A percentile compares a stretch with the other conserved stretches of the same genome.
These are phyloP conservation scores for Engystomops pustulosus DNA, from an alignment of 2,113 vertebrate genomes.

Conservation along the genomic window DNA sequence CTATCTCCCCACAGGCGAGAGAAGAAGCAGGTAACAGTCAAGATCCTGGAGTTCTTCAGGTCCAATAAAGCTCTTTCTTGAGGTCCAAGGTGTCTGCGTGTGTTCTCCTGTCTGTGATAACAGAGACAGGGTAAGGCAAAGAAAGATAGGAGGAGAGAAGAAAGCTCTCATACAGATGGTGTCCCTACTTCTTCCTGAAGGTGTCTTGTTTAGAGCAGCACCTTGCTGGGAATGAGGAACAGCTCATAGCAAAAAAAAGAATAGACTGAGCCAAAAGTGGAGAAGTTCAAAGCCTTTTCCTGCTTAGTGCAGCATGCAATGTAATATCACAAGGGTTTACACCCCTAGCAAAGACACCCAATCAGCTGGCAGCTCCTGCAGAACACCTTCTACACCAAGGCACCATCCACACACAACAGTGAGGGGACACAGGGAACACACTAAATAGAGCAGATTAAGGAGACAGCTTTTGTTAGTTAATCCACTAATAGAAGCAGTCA, in stretches of 20 bases:
- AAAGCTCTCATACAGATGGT: constrained; percentile 40
- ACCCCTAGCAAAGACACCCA: constrained; percentile 85
- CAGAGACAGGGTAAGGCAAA: constrained; percentile 42
- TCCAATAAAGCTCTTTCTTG: constrained; percentile 51
- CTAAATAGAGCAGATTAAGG: constrained; percentile 61
- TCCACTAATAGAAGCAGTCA: constrained; percentile 60
- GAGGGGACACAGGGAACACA: constrained; percentile 61
- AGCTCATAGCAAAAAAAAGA: constrained; percentile 67
- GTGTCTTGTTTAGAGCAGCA: constrained; percentile 77
- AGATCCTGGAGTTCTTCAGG: constrained; percentile 27
- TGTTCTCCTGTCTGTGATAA: constrained; percentile 29
- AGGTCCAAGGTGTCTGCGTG: constrained; percentile 64
- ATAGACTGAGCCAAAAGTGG: constrained; percentile 86
- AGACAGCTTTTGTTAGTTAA: constrained; percentile 62
- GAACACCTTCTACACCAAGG: constrained; percentile 77
- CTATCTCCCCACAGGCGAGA: constrained; percentile 43
- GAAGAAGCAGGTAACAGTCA: constrained; percentile 54
- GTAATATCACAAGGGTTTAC: constrained; percentile 93
- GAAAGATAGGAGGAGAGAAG: constrained; percentile 40
- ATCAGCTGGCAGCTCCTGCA: constrained; percentile 80
- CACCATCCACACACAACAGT: constrained; percentile 59
- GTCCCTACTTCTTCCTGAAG: constrained; percentile 69
- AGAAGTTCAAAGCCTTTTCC: constrained; percentile 90
- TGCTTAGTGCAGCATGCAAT: constrained; percentile 86
- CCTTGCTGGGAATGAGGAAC: constrained; percentile 86